These are phyloP conservation scores for Macheiramphus alcinus DNA, from an alignment of 2,113 vertebrate species.

Conservation along the genomic window DNA sequence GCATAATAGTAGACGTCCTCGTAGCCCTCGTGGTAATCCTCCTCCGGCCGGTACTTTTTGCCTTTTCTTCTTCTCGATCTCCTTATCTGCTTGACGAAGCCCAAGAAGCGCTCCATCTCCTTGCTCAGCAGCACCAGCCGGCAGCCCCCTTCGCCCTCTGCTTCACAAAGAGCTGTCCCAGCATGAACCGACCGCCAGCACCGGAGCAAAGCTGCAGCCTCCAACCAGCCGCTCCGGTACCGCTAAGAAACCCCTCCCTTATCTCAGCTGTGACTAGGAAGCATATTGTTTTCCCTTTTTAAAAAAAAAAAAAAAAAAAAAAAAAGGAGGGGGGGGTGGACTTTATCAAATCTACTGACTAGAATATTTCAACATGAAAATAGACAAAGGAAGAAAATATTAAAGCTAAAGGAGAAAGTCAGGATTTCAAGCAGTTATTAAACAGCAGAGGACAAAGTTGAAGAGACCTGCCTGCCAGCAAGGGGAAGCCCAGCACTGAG, in stretches of 20 bases:
- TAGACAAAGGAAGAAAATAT: background rate
- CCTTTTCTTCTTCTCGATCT: conserved; percentile 90
- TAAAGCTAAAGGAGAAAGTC: background rate
- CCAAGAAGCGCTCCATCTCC: conserved; percentile 91
- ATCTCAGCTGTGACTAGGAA: background rate
- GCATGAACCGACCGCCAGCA: conserved; percentile 25
- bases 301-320: background rate
- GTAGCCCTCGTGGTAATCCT: conserved; percentile 98
- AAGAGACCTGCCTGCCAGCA: conserved; percentile 49
- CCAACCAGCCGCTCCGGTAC: background rate
- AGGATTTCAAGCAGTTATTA: background rate
- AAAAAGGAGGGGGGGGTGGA: rapidly evolving
- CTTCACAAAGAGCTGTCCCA: conserved; percentile 41
- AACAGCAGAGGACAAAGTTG: conserved; percentile 73
- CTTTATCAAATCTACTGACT: conserved; percentile 27
- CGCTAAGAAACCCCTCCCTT: conserved; percentile 5
- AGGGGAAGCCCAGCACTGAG: conserved; percentile 63
- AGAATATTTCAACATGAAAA: background rate
- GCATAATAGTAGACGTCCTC: conserved; percentile 98
- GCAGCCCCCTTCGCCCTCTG: conserved; percentile 14
- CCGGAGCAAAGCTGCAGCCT: background rate
- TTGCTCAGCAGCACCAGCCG: background rate
- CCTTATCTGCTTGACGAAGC: conserved; percentile 91
- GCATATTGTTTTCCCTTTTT: background rate
- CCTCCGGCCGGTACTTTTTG: conserved; percentile 96